Conservation (phyloP, 2,797 vertebrate species). For the Mormyrus proboscirostris region DNA sequence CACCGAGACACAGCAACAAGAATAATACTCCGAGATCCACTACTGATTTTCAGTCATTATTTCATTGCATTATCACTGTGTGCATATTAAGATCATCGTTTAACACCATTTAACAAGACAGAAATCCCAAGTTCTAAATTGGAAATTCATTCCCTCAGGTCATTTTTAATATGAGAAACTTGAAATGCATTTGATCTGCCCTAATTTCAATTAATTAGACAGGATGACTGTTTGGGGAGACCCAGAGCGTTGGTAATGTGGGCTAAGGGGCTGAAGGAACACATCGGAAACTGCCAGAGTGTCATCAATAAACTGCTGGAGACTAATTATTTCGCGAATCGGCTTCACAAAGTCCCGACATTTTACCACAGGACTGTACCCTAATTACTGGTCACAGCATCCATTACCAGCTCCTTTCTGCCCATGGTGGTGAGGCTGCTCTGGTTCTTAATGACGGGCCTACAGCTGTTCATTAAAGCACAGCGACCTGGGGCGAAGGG, state of each 20-base stretch:
- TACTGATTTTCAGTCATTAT: slow-evolving; percentile 48
- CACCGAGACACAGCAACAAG: slow-evolving; percentile 56
- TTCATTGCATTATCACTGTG: slow-evolving; percentile 53
- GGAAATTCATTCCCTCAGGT: slow-evolving; percentile 74
- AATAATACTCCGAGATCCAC: slow-evolving; percentile 61
- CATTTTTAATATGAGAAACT: slow-evolving; percentile 72
- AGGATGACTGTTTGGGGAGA: slow-evolving; percentile 70
- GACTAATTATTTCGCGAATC: slow-evolving; percentile 73
- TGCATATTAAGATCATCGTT: slow-evolving; percentile 61
- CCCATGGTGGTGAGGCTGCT: slow-evolving; percentile 52
- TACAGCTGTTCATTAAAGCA: slow-evolving; percentile 50
- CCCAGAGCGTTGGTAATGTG: slow-evolving; percentile 59
- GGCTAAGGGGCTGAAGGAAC: slow-evolving; percentile 58
- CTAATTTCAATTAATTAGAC: slow-evolving; percentile 79
- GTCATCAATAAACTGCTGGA: slow-evolving; percentile 73
- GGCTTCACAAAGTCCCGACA: slow-evolving; percentile 68
- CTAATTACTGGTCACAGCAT: slow-evolving; percentile 73
- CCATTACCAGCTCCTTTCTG: slow-evolving; percentile 56
- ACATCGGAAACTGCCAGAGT: slow-evolving; percentile 64
- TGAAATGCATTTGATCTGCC: slow-evolving; percentile 76
- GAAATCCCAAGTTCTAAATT: slow-evolving; percentile 75
- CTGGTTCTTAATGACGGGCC: slow-evolving; percentile 59
- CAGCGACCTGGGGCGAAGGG: slow-evolving; percentile 21
- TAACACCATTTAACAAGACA: slow-evolving; percentile 65
- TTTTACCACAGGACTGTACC: slow-evolving; percentile 65